Conservation (phyloP, 2,888 invertebrate species). For the Drosophila monieri region DNA sequence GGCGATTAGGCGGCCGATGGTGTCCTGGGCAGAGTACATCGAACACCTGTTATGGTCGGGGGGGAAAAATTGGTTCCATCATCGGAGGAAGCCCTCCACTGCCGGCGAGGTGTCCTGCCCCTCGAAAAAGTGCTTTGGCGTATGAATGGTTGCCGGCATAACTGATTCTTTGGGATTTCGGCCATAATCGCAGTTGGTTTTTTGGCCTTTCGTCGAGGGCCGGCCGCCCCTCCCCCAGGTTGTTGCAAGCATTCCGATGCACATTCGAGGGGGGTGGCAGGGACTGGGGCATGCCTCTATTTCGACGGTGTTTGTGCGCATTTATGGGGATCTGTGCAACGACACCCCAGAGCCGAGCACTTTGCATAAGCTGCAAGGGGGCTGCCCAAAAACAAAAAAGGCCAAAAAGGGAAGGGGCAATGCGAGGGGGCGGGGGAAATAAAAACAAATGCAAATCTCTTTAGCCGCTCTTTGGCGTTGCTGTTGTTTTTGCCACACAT, state of each 20-base stretch:
- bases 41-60: too few relatives aligned
- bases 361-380: constrained; percentile 66
- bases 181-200: constrained; percentile 30
- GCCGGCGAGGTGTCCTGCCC: too few relatives aligned
- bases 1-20: neutral
- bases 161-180: constrained; percentile 8
- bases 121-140: neutral
- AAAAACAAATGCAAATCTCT: constrained; percentile 66
- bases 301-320: constrained; percentile 9
- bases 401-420: neutral
- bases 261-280: constrained; percentile 22
- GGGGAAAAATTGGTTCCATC: too few relatives aligned
- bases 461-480: constrained; percentile 54
- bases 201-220: constrained; percentile 21
- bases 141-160: neutral
- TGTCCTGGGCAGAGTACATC: too few relatives aligned
- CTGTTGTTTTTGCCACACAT: constrained; percentile 24
- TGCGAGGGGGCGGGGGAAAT: constrained; percentile 1
- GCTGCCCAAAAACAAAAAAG: constrained; percentile 4
- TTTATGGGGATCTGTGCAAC: constrained; percentile 33
- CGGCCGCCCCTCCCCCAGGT: neutral
- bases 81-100: too few relatives aligned
- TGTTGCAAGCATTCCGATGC: constrained; percentile 28
- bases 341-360: constrained; percentile 49
- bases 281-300: neutral